A percentile compares a stretch with the other conserved stretches of the same genome.
Evolutionary conservation across 2,888 invertebrate genomes (phyloP).

Genomic region (Biston stratarius): DNA sequence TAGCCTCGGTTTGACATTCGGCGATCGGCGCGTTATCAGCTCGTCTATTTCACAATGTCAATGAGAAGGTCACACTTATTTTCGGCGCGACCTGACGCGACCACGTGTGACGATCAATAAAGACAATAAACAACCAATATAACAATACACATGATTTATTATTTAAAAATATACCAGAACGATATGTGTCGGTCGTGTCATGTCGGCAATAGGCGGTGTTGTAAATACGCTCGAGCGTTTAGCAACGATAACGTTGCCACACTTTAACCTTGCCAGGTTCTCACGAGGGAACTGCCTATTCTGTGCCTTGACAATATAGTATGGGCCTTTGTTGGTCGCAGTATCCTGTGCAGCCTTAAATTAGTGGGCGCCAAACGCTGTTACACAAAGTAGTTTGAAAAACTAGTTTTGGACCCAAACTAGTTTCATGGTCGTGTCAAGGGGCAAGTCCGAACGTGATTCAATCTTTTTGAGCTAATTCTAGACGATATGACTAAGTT

Average conservation of each 20-base stretch:
- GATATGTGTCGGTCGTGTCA: conserved; percentile 66
- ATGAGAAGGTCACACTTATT: conserved; percentile 85
- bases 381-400: conserved; percentile 17
- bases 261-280: conserved; percentile 85
- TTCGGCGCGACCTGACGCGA: conserved; percentile 72
- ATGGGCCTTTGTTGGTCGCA: conserved; percentile 78
- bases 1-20: conserved; percentile 84
- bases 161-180: conserved; percentile 39
- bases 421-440: conserved; percentile 35
- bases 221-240: conserved; percentile 83
- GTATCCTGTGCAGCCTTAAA: conserved; percentile 78
- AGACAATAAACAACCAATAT: conserved; percentile 39
- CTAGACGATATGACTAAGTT: conserved; percentile 5
- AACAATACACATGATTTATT: conserved; percentile 35
- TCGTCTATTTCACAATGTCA: conserved; percentile 86
- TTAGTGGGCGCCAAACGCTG: conserved; percentile 32
- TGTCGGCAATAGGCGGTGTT: conserved; percentile 82
- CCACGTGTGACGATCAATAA: conserved; percentile 63
- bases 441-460: conserved; percentile 30
- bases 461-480: conserved; percentile 47
- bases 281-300: conserved; percentile 86
- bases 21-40: conserved; percentile 82
- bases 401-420: conserved; percentile 38
- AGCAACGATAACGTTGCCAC: conserved; percentile 85
- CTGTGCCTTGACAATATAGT: conserved; percentile 85